A percentile compares a stretch with the other conserved stretches of the same genome.
Conservation (phyloP, 2,797 vertebrate species). For the Lophotriccus pileatus region DNA sequence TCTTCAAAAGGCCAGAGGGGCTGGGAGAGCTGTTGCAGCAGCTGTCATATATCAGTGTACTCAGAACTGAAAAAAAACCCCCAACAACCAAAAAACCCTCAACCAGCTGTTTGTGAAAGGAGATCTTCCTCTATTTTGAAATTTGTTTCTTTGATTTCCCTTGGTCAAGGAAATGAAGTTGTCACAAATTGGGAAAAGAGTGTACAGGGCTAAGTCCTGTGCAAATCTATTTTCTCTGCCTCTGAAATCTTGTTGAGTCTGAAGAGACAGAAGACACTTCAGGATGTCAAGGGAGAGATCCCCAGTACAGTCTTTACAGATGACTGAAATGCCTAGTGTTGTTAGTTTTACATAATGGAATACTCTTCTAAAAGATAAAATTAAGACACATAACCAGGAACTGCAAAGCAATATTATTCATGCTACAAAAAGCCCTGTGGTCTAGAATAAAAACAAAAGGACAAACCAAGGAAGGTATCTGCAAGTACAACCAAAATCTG, state of each 20-base stretch:
- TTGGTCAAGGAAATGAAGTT: neutral
- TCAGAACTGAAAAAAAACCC: neutral
- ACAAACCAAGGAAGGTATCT: neutral
- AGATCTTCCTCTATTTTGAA: neutral
- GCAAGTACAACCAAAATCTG: neutral
- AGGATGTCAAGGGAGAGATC: neutral
- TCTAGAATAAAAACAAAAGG: neutral
- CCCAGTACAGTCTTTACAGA: neutral
- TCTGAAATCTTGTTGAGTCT: neutral
- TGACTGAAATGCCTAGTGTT: neutral
- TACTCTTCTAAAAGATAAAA: neutral
- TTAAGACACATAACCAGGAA: neutral
- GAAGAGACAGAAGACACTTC: neutral
- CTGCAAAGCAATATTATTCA: neutral
- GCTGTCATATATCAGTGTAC: neutral
- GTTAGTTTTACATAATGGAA: neutral
- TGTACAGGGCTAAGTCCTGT: neutral
- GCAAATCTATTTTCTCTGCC: neutral
- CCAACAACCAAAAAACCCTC: rapidly evolving
- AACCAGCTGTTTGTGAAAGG: neutral
- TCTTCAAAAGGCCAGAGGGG: neutral
- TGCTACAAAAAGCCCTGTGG: neutral
- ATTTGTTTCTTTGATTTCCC: neutral
- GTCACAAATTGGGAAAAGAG: neutral
- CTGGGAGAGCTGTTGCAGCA: neutral